A percentile compares a stretch with the other conserved stretches of the same genome.
These are phyloP conservation scores for Ryuthela nishihirai DNA, from an alignment of 2,888 invertebrate genomes.

Conservation along the genomic window DNA sequence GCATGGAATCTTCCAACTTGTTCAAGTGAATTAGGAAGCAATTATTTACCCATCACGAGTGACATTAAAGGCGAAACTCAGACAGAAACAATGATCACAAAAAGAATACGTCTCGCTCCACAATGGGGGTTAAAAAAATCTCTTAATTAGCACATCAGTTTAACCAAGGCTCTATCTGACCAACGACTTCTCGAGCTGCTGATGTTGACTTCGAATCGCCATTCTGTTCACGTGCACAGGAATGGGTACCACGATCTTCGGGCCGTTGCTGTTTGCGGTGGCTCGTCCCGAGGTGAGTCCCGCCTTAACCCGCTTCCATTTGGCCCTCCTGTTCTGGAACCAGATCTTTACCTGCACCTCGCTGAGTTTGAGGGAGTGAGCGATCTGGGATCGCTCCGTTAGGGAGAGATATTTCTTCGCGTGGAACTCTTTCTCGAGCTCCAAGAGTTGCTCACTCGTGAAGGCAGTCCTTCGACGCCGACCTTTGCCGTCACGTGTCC, in stretches of 20 bases:
- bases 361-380: slow-evolving; percentile 80
- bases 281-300: slow-evolving; percentile 56
- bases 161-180: slow-evolving; percentile 31
- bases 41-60: no score
- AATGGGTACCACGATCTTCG: slow-evolving; percentile 93
- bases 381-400: slow-evolving; percentile 89
- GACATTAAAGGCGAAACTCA: no score
- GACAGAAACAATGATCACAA: no score
- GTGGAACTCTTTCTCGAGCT: slow-evolving; percentile 88
- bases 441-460: slow-evolving; percentile 87
- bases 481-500: background rate
- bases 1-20: no score
- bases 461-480: slow-evolving; percentile 85
- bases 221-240: slow-evolving; percentile 94
- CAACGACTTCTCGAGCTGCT: slow-evolving; percentile 72
- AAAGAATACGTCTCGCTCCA: no score
- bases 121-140: no score
- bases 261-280: slow-evolving; percentile 58
- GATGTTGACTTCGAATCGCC: slow-evolving; percentile 88
- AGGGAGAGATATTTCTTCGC: slow-evolving; percentile 91
- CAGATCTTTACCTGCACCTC: slow-evolving; percentile 94
- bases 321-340: slow-evolving; percentile 92
- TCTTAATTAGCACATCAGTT: no score
- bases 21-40: no score
- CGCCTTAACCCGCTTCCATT: slow-evolving; percentile 96